Evolutionary conservation across 2,113 vertebrate genomes (phyloP).

Genomic region (Scytalopus superciliaris): DNA sequence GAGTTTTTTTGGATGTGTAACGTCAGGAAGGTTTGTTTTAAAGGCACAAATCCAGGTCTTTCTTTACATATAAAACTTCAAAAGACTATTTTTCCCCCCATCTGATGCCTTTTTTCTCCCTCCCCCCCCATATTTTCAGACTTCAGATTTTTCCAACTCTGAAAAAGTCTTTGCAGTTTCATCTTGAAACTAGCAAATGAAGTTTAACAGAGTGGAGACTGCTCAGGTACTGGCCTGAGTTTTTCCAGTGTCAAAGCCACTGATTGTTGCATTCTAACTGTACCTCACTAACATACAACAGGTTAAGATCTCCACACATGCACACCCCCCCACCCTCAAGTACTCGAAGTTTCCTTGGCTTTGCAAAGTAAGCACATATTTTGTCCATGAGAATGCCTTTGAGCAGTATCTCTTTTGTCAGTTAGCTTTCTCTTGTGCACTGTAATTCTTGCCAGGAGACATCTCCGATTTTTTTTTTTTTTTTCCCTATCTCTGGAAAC

Average conservation of each 20-base stretch:
- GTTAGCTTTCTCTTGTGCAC: not conserved
- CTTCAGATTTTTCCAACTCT: not conserved
- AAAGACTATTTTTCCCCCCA: not conserved
- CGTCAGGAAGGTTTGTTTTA: conserved; percentile 39
- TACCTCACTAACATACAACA: not conserved
- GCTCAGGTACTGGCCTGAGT: not conserved
- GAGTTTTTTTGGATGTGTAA: conserved; percentile 32
- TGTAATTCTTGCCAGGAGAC: conserved; percentile 35
- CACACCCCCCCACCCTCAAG: not conserved
- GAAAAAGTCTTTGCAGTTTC: not conserved
- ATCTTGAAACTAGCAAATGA: not conserved
- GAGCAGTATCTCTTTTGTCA: conserved; percentile 8
- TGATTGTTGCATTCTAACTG: not conserved
- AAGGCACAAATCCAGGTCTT: conserved; percentile 36
- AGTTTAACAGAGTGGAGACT: not conserved
- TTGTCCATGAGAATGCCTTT: not conserved
- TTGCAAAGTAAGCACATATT: not conserved
- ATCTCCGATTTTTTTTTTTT: not conserved
- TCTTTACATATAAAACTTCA: conserved; percentile 31
- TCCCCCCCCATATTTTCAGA: not conserved
- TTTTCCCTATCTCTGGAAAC: not conserved
- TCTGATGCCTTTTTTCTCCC: not conserved
- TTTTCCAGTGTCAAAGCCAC: not conserved
- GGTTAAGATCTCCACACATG: not conserved
- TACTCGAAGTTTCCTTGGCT: conserved; percentile 15